Evolutionary conservation across 2,888 invertebrate species (phyloP).

Genomic region (Heliconius sara): DNA sequence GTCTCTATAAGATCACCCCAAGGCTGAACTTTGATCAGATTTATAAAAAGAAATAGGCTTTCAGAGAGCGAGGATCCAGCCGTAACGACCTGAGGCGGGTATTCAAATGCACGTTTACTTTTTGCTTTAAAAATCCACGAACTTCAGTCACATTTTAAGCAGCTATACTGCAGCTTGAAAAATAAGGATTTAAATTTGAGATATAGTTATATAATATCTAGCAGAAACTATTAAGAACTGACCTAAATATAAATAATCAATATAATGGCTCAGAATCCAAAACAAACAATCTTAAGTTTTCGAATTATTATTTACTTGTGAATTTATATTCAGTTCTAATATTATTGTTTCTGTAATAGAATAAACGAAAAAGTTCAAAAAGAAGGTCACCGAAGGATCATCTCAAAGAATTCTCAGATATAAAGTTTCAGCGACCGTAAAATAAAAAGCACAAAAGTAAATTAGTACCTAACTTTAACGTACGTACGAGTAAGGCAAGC

Average conservation of each 20-base stretch:
- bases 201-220: too few species aligned
- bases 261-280: neutral
- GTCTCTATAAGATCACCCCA: slow-evolving; percentile 4
- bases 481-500: neutral
- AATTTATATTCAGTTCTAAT: neutral
- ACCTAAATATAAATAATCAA: neutral
- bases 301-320: neutral
- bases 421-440: slow-evolving; percentile 6
- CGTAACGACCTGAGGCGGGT: slow-evolving; percentile 24
- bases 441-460: slow-evolving; percentile 24
- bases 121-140: slow-evolving; percentile 14
- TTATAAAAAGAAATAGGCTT: slow-evolving; percentile 19
- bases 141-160: slow-evolving; percentile 8
- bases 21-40: slow-evolving; percentile 24
- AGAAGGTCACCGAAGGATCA: neutral
- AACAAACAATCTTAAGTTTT: neutral
- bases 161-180: neutral
- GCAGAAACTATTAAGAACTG: too few species aligned
- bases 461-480: neutral
- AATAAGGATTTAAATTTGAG: too few species aligned
- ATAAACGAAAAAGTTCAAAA: slow-evolving; percentile 8
- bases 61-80: slow-evolving; percentile 10
- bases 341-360: neutral
- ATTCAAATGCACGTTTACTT: slow-evolving; percentile 24
- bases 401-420: slow-evolving; percentile 9